Evolutionary conservation across 1,140 invertebrate species (phyloP).

Genomic region (Apis florea): DNA sequence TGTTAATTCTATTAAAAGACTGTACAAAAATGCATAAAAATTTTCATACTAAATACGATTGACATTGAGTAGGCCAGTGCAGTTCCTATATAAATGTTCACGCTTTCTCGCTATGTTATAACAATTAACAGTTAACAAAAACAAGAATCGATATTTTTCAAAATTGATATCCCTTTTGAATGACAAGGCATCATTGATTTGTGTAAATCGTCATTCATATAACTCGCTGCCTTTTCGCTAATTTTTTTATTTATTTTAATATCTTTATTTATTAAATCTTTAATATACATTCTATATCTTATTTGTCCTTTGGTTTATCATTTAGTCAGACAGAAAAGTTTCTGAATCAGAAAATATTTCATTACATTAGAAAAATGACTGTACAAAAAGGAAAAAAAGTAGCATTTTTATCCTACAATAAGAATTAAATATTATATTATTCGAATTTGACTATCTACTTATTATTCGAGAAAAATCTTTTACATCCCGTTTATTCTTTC

Average conservation of each 20-base stretch:
- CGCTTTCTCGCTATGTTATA: background rate
- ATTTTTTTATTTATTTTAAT: background rate
- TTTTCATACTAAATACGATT: conserved; percentile 41
- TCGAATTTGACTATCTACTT: conserved; percentile 35
- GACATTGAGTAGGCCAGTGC: conserved; percentile 50
- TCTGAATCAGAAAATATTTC: conserved; percentile 38
- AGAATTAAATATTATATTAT: conserved; percentile 23
- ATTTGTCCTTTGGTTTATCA: conserved; percentile 15
- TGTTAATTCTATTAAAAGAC: conserved; percentile 22
- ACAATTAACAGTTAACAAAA: background rate
- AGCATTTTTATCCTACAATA: conserved; percentile 24
- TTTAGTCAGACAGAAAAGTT: conserved; percentile 34
- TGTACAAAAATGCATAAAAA: conserved; percentile 33
- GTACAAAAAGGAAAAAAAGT: conserved; percentile 33
- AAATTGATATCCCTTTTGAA: conserved; percentile 9
- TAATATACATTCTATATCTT: conserved; percentile 12
- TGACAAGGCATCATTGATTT: conserved; percentile 38
- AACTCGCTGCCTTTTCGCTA: background rate
- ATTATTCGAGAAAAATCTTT: background rate
- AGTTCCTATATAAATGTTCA: background rate
- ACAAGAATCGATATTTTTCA: background rate
- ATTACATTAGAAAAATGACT: conserved; percentile 15
- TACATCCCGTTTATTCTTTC: background rate
- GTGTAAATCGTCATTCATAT: conserved; percentile 21
- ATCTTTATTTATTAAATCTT: conserved; percentile 6